Percentiles rank a stretch among this genome's conserved stretches.
Evolutionary conservation across 2,797 vertebrate species (phyloP).

Genomic region (Chelmon rostratus): DNA sequence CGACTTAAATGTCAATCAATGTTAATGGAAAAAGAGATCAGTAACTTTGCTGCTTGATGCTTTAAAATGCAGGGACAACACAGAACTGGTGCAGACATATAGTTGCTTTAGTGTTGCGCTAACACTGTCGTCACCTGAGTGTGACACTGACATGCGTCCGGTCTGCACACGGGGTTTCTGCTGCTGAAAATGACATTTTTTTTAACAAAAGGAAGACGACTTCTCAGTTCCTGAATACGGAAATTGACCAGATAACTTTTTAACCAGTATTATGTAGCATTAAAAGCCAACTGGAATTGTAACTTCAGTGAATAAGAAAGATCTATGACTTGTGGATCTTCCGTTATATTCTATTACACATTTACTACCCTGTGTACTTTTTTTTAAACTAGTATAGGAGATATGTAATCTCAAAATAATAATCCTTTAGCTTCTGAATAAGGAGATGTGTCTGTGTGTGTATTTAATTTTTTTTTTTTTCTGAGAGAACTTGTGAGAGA

Average conservation of each 20-base stretch:
- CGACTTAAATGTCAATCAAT: too few relatives aligned
- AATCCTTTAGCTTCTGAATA: neutral
- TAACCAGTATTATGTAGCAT: neutral
- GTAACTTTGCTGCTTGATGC: too few relatives aligned
- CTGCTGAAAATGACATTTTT: slow-evolving; percentile 7
- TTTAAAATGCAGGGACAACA: too few relatives aligned
- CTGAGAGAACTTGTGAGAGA: slow-evolving; percentile 2
- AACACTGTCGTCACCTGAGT: too few relatives aligned
- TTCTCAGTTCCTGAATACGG: neutral
- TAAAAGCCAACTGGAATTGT: slow-evolving; percentile 5
- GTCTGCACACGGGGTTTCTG: neutral
- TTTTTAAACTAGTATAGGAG: slow-evolving; percentile 1
- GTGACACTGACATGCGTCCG: too few relatives aligned
- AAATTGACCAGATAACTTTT: neutral
- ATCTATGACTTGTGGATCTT: neutral
- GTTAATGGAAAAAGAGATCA: too few relatives aligned
- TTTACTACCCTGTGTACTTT: neutral
- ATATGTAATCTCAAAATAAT: neutral
- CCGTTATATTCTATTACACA: neutral
- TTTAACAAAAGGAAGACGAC: neutral
- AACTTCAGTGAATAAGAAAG: neutral
- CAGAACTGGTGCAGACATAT: too few relatives aligned
- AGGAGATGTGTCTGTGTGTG: neutral
- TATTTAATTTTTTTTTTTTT: neutral
- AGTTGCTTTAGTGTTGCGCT: too few relatives aligned